These are phyloP conservation scores for Monarcha castaneiventris DNA, from an alignment of 2,113 vertebrate species.

Conservation along the genomic window DNA sequence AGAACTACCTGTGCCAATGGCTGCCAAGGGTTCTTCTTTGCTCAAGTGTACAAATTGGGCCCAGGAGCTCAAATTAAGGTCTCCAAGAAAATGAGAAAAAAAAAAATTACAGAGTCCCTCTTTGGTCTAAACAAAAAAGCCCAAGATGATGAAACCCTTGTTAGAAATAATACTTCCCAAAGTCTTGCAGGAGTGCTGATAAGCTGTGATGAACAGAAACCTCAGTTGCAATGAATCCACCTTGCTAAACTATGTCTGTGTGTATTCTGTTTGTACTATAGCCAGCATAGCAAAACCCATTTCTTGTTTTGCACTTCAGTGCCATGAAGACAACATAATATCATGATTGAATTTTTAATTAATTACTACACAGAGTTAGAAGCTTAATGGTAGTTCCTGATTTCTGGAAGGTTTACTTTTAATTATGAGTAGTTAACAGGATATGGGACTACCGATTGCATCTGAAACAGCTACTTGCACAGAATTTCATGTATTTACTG, in stretches of 20 bases:
- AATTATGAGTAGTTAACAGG: neutral
- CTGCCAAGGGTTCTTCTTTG: neutral
- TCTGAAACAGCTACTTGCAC: neutral
- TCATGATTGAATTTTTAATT: neutral
- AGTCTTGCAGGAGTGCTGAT: neutral
- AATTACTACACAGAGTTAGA: neutral
- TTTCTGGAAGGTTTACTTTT: constrained; percentile 9
- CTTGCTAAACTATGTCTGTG: neutral
- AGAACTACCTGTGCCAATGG: neutral
- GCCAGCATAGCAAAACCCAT: neutral
- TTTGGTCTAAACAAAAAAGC: neutral
- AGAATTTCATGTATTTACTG: neutral
- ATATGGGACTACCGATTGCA: neutral
- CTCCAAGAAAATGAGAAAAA: neutral
- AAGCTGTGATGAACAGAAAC: neutral
- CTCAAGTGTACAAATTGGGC: neutral
- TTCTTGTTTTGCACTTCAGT: neutral
- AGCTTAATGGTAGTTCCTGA: neutral
- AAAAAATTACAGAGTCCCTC: neutral
- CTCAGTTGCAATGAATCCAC: neutral
- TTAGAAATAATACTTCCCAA: neutral
- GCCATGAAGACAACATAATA: neutral
- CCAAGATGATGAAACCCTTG: neutral
- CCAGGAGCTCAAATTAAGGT: neutral
- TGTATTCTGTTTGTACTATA: neutral